Percentiles rank a stretch among this genome's conserved stretches.
phyloP scores from a whole-genome alignment of 2,888 invertebrate genomes.

The Prionchulus punctatus region DNA sequence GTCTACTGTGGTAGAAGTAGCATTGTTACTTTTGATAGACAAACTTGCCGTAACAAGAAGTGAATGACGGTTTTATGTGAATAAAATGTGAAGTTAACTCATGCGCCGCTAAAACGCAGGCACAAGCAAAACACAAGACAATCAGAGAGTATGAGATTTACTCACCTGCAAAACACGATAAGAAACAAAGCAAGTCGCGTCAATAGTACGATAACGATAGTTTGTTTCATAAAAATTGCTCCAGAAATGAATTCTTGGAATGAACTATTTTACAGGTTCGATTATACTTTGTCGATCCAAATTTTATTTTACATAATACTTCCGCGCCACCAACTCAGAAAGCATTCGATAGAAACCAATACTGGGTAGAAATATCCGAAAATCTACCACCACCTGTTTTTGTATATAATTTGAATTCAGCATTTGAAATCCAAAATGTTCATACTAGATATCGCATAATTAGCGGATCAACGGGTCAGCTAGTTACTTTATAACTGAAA shows the following conservation, averaged over 20 bases:
- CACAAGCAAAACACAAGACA: too few species aligned
- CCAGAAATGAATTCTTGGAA: too few species aligned
- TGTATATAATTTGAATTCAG: background rate
- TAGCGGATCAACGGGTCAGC: background rate
- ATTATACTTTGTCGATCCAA: background rate
- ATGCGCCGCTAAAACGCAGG: too few species aligned
- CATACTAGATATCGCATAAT: background rate
- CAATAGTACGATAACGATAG: background rate
- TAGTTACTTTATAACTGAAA: background rate
- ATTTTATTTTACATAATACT: too few species aligned
- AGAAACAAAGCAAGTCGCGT: background rate
- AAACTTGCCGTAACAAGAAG: too few species aligned
- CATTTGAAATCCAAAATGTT: background rate
- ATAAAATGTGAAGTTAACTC: too few species aligned
- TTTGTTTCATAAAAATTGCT: too few species aligned
- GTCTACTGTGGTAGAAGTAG: too few species aligned
- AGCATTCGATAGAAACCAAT: background rate
- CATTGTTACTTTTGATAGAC: too few species aligned
- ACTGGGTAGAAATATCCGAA: background rate
- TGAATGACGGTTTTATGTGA: too few species aligned
- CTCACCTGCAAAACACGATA: too few species aligned
- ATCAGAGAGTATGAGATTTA: too few species aligned
- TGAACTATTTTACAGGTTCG: background rate
- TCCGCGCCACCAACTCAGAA: background rate
- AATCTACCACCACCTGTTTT: background rate